Evolutionary conservation across 92 coral and sea anemone species (phyloP).

Genomic region (Pocillopora meandrina): DNA sequence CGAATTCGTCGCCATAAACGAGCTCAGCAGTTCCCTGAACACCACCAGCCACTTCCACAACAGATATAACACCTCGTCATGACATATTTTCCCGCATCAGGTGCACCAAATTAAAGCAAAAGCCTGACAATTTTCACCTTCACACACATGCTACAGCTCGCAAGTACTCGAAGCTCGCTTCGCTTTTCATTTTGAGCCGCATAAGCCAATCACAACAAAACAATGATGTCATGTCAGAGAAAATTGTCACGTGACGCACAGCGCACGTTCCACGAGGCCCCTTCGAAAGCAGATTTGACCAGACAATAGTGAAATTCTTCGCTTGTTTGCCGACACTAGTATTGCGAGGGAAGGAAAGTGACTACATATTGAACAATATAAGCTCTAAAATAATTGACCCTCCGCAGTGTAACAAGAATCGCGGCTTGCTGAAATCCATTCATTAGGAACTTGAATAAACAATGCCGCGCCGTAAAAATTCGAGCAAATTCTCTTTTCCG

Average conservation of each 20-base stretch:
- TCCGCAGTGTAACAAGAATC: not conserved
- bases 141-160: conserved; percentile 41
- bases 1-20: conserved; percentile 78
- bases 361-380: not conserved
- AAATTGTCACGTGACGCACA: conserved; percentile 68
- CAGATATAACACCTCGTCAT: conserved; percentile 45
- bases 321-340: conserved; percentile 16
- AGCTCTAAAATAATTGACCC: not conserved
- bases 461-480: not conserved
- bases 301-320: conserved; percentile 21
- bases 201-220: conserved; percentile 74
- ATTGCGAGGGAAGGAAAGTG: conserved; percentile 12
- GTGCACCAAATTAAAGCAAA: conserved; percentile 33
- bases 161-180: conserved; percentile 37
- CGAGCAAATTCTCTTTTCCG: not conserved
- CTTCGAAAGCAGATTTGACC: not conserved
- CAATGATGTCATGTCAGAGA: conserved; percentile 77
- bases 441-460: not conserved
- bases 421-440: not conserved
- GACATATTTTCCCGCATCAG: conserved; percentile 44
- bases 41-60: conserved; percentile 32
- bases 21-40: conserved; percentile 43
- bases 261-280: conserved; percentile 76
- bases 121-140: conserved; percentile 45
- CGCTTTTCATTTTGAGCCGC: conserved; percentile 41